Evolutionary conservation across 2,113 vertebrate genomes (phyloP), one percentile per base, ranked within the genome.

Genomic region (Alces alces): DNA sequence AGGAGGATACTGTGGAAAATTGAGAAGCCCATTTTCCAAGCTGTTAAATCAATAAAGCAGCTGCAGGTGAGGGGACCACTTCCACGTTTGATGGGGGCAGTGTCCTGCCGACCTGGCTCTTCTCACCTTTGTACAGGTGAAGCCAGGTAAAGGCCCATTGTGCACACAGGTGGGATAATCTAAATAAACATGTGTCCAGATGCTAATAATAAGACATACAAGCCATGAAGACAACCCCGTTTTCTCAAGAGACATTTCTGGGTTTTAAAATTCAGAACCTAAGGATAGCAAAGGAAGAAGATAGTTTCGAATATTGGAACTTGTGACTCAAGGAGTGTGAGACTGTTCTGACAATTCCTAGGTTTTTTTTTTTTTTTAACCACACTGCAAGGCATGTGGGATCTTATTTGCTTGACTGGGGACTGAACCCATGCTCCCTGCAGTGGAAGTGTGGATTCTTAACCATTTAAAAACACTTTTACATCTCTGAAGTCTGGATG

Each of bases 241-340:
- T 28, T 52, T 50, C 45, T 58, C n/a, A 27, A 57, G 50, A 45
- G 58, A 30, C 14, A 57, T 25, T 87, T 58, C 28, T 43, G 16
- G 52, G 64, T 28, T 97, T 89, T 58, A 83, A 95, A 89, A 93
- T 88, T 93, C 47, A 85, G 61, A 52, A 47, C 14, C 23, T 50
- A 64, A 0, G 3, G 12, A 88, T 4, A 61, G 50, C 78, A 52
- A 60, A 93, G 73, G 39, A 87, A 92, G 61, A 79, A 66, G n/a
- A 60, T 3, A 36, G 1, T 36, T 54, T 52, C 84, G 50, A 36
- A 66, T 58, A 54, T 25, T 54, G 50, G 52, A 54, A 27, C 92
- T 54, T 45, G 13, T 33, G 19, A 15, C 43, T 50, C 12, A n/a
- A 8, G 28, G 43, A 47, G 45, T 7, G 3, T 14, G n/a, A 30